These are phyloP conservation scores for Clitarchus hookeri DNA, from an alignment of 2,888 invertebrate genomes.

Conservation along the genomic window DNA sequence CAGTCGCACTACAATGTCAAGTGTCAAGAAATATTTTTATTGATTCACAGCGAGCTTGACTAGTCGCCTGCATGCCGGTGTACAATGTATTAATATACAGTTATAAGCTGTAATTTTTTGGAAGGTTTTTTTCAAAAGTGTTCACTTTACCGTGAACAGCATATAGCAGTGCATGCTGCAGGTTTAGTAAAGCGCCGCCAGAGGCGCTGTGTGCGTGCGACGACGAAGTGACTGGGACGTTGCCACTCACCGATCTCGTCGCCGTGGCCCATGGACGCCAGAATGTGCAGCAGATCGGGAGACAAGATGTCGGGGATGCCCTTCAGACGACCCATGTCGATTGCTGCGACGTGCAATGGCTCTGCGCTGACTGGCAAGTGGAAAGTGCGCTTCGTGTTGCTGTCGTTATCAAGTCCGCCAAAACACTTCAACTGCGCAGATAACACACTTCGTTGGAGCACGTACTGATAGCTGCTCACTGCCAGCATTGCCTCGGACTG, in stretches of 20 bases:
- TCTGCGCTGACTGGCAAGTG: neutral
- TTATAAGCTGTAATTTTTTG: no score
- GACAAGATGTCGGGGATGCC: constrained; percentile 29
- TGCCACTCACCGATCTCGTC: constrained; percentile 28
- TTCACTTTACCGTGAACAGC: no score
- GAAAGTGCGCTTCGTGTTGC: neutral
- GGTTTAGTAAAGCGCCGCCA: no score
- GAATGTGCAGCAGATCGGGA: constrained; percentile 28
- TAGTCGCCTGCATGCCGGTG: no score
- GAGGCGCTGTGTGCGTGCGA: neutral
- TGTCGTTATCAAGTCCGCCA: neutral
- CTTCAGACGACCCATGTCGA: constrained; percentile 29
- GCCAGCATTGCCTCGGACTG: no score
- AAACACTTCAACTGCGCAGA: neutral
- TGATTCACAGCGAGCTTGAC: no score
- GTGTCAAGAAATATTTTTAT: no score
- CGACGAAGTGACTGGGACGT: neutral
- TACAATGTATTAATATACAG: no score
- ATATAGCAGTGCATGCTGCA: no score
- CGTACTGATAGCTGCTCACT: no score
- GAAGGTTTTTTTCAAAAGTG: no score
- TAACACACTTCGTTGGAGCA: neutral
- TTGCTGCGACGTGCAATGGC: neutral
- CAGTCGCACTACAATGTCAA: no score
- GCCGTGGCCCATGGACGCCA: constrained; percentile 33